phyloP scores from a whole-genome alignment of 2,113 vertebrate genomes.

The Columba janthina region DNA sequence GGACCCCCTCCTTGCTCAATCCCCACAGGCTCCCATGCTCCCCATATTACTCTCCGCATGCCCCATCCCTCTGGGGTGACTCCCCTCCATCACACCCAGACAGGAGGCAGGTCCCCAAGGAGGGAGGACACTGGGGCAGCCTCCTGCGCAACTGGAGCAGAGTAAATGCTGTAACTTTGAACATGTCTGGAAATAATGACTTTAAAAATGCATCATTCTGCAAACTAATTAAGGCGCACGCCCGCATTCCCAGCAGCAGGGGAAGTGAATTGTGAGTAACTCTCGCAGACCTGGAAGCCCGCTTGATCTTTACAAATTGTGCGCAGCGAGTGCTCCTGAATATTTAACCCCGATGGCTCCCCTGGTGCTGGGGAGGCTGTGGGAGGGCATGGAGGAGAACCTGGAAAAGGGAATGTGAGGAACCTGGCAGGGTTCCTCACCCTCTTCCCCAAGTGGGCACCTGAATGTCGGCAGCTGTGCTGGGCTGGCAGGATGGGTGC shows the following conservation, averaged over 20 bases:
- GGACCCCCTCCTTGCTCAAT: rapidly evolving
- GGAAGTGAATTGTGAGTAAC: not conserved
- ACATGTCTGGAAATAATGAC: conserved; percentile 32
- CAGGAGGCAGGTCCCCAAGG: rapidly evolving
- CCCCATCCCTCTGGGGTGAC: not conserved
- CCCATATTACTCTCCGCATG: rapidly evolving
- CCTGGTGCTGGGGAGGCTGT: rapidly evolving
- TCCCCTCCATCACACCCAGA: not conserved
- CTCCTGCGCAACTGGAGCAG: not conserved
- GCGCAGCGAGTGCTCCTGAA: not conserved
- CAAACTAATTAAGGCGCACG: not conserved
- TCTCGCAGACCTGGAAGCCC: not conserved
- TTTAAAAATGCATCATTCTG: conserved; percentile 55
- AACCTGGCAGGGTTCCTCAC: rapidly evolving
- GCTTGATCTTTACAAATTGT: conserved; percentile 41
- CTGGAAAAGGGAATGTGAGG: not conserved
- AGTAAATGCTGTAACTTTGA: conserved; percentile 8
- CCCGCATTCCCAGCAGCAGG: not conserved
- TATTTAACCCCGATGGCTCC: not conserved
- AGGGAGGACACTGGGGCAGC: not conserved
- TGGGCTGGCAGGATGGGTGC: not conserved
- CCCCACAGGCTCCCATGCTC: not conserved
- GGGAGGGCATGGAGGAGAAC: rapidly evolving
- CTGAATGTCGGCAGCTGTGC: rapidly evolving
- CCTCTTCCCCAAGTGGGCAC: not conserved